Evolutionary conservation across 2,797 vertebrate species (phyloP).

Genomic region (Halcyon chelicuti): DNA sequence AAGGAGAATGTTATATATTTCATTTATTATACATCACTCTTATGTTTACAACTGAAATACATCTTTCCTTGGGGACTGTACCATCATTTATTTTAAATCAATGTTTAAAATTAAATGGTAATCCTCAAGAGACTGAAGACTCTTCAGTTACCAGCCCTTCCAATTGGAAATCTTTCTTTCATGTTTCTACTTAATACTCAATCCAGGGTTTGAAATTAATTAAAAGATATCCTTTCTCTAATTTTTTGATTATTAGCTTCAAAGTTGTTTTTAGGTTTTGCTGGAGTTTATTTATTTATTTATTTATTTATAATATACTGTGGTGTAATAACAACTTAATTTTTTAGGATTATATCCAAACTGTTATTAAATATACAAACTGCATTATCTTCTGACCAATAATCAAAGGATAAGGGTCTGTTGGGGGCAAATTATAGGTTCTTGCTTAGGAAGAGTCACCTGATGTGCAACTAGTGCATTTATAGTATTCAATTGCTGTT

Average conservation of each 20-base stretch:
- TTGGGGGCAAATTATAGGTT: neutral
- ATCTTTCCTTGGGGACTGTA: conserved; percentile 74
- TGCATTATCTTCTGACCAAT: conserved; percentile 18
- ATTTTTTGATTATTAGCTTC: conserved; percentile 85
- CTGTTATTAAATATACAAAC: conserved; percentile 55
- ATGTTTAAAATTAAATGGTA: conserved; percentile 83
- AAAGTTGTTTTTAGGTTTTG: conserved; percentile 65
- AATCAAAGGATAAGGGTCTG: neutral
- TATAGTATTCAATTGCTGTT: neutral
- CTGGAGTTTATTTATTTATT: neutral
- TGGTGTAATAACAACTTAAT: conserved; percentile 74
- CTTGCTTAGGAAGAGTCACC: neutral
- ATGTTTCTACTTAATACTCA: conserved; percentile 80
- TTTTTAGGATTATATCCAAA: conserved; percentile 69
- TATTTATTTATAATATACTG: conserved; percentile 48
- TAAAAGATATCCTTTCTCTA: conserved; percentile 84
- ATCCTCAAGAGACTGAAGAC: conserved; percentile 69
- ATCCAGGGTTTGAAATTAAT: conserved; percentile 82
- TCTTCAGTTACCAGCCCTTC: conserved; percentile 68
- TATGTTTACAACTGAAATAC: conserved; percentile 72
- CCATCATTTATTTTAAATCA: conserved; percentile 83
- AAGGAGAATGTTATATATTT: conserved; percentile 68
- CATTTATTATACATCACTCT: conserved; percentile 73
- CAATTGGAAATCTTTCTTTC: conserved; percentile 80
- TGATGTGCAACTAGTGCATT: neutral